phyloP scores from a whole-genome alignment of 2,888 invertebrate species.

The Gerris lacustris region DNA sequence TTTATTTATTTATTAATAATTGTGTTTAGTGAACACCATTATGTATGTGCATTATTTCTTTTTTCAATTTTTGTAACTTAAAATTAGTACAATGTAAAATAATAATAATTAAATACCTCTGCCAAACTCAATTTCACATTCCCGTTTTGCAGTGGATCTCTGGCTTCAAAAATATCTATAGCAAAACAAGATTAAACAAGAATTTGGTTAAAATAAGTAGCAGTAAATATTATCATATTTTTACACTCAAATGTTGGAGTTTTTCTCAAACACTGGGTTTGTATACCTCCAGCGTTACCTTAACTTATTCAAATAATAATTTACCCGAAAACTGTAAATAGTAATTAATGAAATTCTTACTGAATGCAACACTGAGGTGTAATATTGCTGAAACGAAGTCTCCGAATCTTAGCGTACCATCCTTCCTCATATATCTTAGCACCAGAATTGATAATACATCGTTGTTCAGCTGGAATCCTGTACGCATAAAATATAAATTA shows the following conservation, averaged over 20 bases:
- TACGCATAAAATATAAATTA: slow-evolving; percentile 21
- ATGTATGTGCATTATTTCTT: no score
- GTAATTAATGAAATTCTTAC: slow-evolving; percentile 42
- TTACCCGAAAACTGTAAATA: no score
- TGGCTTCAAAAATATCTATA: slow-evolving; percentile 58
- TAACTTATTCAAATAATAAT: no score
- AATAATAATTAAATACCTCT: slow-evolving; percentile 47
- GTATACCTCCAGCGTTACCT: no score
- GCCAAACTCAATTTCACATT: slow-evolving; percentile 66
- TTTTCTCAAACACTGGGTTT: no score
- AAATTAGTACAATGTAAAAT: no score
- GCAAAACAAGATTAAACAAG: slow-evolving; percentile 27
- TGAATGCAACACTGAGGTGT: slow-evolving; percentile 77
- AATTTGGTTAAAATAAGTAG: background rate
- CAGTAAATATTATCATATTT: no score
- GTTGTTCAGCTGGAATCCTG: slow-evolving; percentile 70
- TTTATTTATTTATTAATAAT: no score
- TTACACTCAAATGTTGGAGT: no score
- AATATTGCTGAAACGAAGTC: slow-evolving; percentile 84
- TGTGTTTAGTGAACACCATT: no score
- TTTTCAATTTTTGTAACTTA: no score
- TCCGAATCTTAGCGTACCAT: slow-evolving; percentile 79
- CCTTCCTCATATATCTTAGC: slow-evolving; percentile 80
- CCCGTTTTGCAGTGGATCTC: slow-evolving; percentile 68
- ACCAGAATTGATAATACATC: slow-evolving; percentile 71